Base-by-base conservation (phyloP, 2,888 invertebrate species). In the Apodemia mormo region DNA sequence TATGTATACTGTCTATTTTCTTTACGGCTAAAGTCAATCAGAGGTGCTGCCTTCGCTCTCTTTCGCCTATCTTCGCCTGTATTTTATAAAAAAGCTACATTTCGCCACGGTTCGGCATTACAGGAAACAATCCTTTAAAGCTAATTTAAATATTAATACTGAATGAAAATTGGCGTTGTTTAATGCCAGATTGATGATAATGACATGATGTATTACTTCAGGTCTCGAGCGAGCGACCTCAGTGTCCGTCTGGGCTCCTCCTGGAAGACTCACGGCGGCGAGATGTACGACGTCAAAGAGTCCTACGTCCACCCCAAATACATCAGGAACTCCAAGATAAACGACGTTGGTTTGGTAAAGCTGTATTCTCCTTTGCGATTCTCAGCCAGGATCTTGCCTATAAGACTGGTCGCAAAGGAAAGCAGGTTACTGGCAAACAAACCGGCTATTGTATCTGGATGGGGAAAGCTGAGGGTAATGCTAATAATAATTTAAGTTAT, bases 201-300 rank as follows among this genome's bases (percentile, higher is more conserved):
- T 3, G 4, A 33, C 2, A 3, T 3, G 4, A 33, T 5, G 56
- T 40, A 33, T 29, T 71, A 3, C 66, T 61, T 1, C 79, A 92
- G 92, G 76, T 84, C 88, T 0, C 81, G 81, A 33, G 84, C 90
- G 0, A 85, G 75, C 37, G 92, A 92, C 66, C 76, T 92, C 56
- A 89, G 86, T 74, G 87, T 94, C 0, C 87, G 94, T 0, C 90
- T 93, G 0, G 94, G 94, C 1, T 94, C 94, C 0, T 92, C 93
- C 0, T 90, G 89, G 86, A 89, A 90, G 79, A 89, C 92, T 0
- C 85, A 88, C 71, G 94, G 94, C 0, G 94, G 94, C 0, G 89
- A 93, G 75, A 90, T 94, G 84, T 91, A 92, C 43, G 86, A 87
- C 74, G 93, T 94, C 0, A 85, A 83, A 69, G 85, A 86, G 67